Conservation (phyloP, 2,113 vertebrate species). For the Rousettus leschenaultii region DNA sequence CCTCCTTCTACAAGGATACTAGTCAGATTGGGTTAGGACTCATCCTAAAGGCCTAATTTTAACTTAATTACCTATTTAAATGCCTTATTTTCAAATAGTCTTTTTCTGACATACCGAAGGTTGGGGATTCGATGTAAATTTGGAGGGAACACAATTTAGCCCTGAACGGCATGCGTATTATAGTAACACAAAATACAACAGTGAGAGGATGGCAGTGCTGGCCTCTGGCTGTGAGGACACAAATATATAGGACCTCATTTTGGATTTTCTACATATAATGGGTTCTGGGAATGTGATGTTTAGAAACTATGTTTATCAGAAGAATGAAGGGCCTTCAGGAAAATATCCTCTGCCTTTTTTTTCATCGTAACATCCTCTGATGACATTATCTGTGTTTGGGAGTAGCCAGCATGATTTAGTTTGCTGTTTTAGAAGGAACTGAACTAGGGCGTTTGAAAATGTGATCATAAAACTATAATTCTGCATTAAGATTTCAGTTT, state of each 20-base stretch:
- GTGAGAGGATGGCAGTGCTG: not conserved
- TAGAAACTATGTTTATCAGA: not conserved
- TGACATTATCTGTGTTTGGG: not conserved
- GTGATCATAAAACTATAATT: not conserved
- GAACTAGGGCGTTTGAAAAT: not conserved
- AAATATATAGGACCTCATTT: not conserved
- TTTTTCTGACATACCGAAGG: not conserved
- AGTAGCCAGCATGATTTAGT: not conserved
- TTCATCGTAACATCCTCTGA: not conserved
- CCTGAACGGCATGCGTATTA: not conserved
- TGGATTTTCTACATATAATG: not conserved
- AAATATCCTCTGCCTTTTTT: not conserved
- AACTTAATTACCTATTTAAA: not conserved
- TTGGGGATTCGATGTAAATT: not conserved
- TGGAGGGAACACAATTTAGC: not conserved
- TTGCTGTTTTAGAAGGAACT: not conserved
- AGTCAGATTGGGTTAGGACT: not conserved
- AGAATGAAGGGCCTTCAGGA: not conserved
- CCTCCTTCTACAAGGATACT: not conserved
- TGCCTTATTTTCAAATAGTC: not conserved
- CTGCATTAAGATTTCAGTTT: not conserved
- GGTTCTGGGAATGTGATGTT: not conserved
- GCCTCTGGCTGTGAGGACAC: not conserved
- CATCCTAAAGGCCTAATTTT: not conserved
- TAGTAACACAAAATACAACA: constrained; percentile 54